Conservation (phyloP, 2,888 invertebrate genomes). For the Mesochorus sp. region DNA sequence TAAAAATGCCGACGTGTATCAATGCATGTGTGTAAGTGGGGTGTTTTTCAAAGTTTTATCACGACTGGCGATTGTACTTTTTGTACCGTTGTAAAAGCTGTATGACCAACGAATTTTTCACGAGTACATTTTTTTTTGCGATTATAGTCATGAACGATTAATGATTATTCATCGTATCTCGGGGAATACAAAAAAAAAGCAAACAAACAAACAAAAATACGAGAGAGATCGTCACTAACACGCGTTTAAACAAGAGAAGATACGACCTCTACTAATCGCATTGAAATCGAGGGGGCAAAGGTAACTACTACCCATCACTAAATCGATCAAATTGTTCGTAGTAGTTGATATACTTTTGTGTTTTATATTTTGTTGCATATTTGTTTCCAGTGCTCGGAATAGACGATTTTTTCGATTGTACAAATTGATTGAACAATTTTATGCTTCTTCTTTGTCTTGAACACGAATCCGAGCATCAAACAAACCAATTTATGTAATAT, state of each 20-base stretch:
- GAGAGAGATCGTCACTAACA: conserved; percentile 33
- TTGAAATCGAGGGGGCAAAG: conserved; percentile 73
- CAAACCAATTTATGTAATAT: conserved; percentile 40
- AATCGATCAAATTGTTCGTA: conserved; percentile 56
- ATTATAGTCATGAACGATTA: conserved; percentile 44
- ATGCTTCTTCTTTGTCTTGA: too few species aligned
- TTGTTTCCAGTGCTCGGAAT: conserved; percentile 26
- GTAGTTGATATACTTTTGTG: conserved; percentile 44
- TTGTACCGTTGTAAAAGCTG: conserved; percentile 38
- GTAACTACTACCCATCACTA: conserved; percentile 75
- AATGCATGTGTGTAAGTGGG: conserved; percentile 7
- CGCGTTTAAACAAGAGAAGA: conserved; percentile 51
- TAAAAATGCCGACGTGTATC: conserved; percentile 2
- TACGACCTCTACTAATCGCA: conserved; percentile 66
- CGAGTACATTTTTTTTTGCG: conserved; percentile 21
- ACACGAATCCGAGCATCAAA: conserved; percentile 9
- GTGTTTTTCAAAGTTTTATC: conserved; percentile 24
- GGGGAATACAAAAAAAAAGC: conserved; percentile 13
- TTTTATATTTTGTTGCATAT: conserved; percentile 33
- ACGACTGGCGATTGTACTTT: conserved; percentile 59
- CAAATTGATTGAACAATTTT: neutral
- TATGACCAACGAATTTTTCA: conserved; percentile 53
- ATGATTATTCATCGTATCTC: too few species aligned
- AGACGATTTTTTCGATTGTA: neutral
- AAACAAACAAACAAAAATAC: conserved; percentile 2